phyloP scores from a whole-genome alignment of 1,140 invertebrate genomes.

The Penaeus vannamei region DNA sequence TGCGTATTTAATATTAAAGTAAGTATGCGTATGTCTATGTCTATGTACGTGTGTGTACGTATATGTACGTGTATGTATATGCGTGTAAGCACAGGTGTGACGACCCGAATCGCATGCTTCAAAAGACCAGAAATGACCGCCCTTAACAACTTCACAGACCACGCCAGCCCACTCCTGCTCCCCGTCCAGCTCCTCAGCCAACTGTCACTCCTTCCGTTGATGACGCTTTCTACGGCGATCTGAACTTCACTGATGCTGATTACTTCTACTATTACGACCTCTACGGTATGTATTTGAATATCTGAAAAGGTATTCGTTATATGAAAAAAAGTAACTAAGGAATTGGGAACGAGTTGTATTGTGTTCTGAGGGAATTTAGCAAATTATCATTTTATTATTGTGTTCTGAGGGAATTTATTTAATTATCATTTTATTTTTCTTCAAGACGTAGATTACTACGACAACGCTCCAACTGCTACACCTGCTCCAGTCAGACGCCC shows the following conservation, averaged over 20 bases:
- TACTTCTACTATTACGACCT: slow-evolving; percentile 58
- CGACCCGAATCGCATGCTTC: no score
- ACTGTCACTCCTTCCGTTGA: neutral
- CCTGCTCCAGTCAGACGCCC: slow-evolving; percentile 4
- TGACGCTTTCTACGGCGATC: slow-evolving; percentile 37
- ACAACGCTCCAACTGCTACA: neutral
- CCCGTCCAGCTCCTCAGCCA: neutral
- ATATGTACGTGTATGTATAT: no score
- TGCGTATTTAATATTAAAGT: no score
- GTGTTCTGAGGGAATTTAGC: neutral
- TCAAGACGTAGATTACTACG: neutral
- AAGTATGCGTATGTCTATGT: no score
- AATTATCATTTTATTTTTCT: neutral
- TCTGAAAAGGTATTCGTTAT: neutral
- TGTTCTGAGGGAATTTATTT: no score
- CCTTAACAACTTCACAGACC: slow-evolving; percentile 24
- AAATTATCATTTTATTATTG: neutral
- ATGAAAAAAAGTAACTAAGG: neutral
- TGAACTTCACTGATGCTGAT: slow-evolving; percentile 52
- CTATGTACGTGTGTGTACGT: no score
- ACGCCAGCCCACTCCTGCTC: neutral
- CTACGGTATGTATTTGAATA: slow-evolving; percentile 44
- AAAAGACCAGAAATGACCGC: neutral
- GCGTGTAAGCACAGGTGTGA: no score
- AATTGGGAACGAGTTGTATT: neutral